Base-by-base conservation (phyloP, 2,797 vertebrate species). In the Nannoperca obscura region DNA sequence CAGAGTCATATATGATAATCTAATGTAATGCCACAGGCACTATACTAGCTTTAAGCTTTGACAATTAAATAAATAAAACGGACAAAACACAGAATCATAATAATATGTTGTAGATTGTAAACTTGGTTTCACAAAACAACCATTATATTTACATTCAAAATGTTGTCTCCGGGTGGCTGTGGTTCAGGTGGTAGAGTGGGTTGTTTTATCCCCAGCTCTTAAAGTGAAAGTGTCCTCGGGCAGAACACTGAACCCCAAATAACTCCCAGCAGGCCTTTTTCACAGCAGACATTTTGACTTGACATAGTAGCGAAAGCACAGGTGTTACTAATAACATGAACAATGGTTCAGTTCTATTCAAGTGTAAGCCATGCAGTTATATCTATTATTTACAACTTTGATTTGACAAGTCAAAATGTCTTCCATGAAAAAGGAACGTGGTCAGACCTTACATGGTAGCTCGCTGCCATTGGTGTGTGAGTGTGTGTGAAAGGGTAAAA, bases 11-110 rank as follows among this genome's bases (percentile, higher is more conserved):
- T 20, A 74, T 36, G 57, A 50, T 58, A 10, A 44, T 64, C 69
- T 38, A 22, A 75, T 78, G 24, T 60, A 27, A 38, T 15, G 66
- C 65, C 60, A 62, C 20, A 42, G 53, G 59, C 68, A 53, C 19
- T 40, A 6, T 30, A 42, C 32, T 19, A 58, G 53, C 24, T 22
- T 50, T 17, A 50, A 58, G 34, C 24, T 34, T 7, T 65, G 34
- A 50, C 34, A 64, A 32, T 32, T 6, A 32, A 36, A 9, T 10
- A 53, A 38, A 38, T 1, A 40, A 47, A 24, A 12, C 2, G 38
- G 2, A 15, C 7, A 32, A 63, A 63, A 62, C 1, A 30, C 22
- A 11, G 19, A 50, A 14, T 54, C 15, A 17, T 11, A 32, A 5
- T 17, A 24, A 40, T 2, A 32, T n/a, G 19, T 36, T 42, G n/a